phyloP scores from a whole-genome alignment of 2,113 vertebrate species.

The Hyaena hyaena region DNA sequence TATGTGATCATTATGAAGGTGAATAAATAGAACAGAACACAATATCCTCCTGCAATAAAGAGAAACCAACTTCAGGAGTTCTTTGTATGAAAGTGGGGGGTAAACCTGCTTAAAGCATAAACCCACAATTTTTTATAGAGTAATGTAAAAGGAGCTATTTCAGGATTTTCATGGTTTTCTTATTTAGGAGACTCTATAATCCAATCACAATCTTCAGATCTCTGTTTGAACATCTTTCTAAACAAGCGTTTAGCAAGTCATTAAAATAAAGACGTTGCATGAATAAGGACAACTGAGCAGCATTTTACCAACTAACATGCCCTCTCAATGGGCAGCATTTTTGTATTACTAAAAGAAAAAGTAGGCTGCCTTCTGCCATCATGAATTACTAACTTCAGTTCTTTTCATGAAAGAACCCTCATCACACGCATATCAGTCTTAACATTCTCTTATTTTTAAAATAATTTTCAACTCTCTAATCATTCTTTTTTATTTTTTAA shows the following conservation, averaged over 20 bases:
- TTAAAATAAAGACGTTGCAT: slow-evolving; percentile 35
- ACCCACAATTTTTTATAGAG: neutral
- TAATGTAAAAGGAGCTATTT: slow-evolving; percentile 5
- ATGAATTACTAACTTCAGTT: neutral
- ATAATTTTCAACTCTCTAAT: neutral
- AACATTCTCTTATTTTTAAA: neutral
- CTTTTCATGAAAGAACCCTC: neutral
- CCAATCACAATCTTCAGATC: neutral
- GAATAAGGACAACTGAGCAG: neutral
- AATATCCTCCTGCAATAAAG: neutral
- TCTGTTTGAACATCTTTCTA: slow-evolving; percentile 36
- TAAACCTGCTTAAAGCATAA: neutral
- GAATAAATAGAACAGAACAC: slow-evolving; percentile 49
- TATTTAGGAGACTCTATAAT: slow-evolving; percentile 37
- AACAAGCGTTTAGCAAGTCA: neutral
- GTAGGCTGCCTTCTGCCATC: neutral
- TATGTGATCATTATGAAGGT: slow-evolving; percentile 7
- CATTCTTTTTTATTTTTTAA: neutral
- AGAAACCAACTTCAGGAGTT: neutral
- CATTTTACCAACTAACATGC: neutral
- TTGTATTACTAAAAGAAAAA: neutral
- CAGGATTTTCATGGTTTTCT: neutral
- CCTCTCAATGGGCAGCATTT: neutral
- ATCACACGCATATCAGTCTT: neutral
- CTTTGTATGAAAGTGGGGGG: neutral